A percentile compares a stretch with the other conserved stretches of the same genome.
phyloP scores from a whole-genome alignment of 2,113 vertebrate species.

The Nycticorax nycticorax region DNA sequence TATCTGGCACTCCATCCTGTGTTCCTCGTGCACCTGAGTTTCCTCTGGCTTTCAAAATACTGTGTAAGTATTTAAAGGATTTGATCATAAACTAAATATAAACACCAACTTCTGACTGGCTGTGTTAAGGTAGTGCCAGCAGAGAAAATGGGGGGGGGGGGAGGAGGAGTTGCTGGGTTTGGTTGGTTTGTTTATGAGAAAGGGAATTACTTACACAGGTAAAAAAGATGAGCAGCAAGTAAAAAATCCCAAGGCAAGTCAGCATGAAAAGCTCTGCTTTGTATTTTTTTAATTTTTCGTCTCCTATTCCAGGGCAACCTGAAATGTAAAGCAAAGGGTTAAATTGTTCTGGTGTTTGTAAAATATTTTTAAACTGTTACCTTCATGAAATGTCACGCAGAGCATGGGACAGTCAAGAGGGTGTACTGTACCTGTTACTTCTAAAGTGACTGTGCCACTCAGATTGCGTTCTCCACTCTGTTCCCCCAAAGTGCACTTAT shows the following conservation, averaged over 20 bases:
- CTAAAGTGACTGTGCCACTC: slow-evolving; percentile 52
- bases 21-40: neutral
- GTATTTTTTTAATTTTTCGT: slow-evolving; percentile 64
- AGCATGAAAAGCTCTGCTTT: slow-evolving; percentile 71
- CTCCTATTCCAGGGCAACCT: slow-evolving; percentile 66
- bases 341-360: neutral
- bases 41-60: neutral
- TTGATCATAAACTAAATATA: neutral
- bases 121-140: neutral
- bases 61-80: neutral
- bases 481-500: slow-evolving; percentile 57
- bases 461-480: slow-evolving; percentile 13
- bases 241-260: slow-evolving; percentile 74
- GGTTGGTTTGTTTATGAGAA: neutral
- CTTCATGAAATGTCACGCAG: rapidly evolving
- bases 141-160: neutral
- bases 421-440: slow-evolving; percentile 73
- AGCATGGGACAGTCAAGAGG: neutral
- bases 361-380: neutral
- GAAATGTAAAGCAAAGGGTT: slow-evolving; percentile 5
- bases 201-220: slow-evolving; percentile 76
- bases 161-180: neutral
- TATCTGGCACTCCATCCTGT: neutral
- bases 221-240: slow-evolving; percentile 78
- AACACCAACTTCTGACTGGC: neutral